These are phyloP conservation scores for Kuschelorhynchus macadamiae DNA, from an alignment of 2,888 invertebrate genomes.

Conservation along the genomic window DNA sequence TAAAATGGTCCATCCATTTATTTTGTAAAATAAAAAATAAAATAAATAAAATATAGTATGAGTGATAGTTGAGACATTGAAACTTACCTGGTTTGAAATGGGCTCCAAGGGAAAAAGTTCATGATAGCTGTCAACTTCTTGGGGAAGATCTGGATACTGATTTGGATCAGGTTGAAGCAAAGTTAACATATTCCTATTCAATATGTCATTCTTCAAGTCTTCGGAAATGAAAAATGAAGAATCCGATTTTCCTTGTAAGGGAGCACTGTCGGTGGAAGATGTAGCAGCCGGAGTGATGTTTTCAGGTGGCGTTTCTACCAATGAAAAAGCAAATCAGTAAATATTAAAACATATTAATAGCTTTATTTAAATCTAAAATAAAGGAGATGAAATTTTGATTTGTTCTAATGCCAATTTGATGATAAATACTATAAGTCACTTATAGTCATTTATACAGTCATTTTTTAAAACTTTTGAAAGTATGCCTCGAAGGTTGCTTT, in stretches of 20 bases:
- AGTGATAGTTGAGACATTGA: too few relatives aligned
- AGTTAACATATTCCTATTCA: slow-evolving; percentile 81
- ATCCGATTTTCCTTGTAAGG: slow-evolving; percentile 70
- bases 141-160: slow-evolving; percentile 77
- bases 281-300: slow-evolving; percentile 1
- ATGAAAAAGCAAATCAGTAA: too few relatives aligned
- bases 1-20: too few relatives aligned
- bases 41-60: too few relatives aligned
- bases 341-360: background rate
- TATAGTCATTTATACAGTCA: too few relatives aligned
- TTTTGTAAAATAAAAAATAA: too few relatives aligned
- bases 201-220: slow-evolving; percentile 83
- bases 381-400: too few relatives aligned
- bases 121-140: slow-evolving; percentile 91
- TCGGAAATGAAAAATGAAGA: slow-evolving; percentile 86
- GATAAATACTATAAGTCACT: too few relatives aligned
- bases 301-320: background rate
- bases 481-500: too few relatives aligned
- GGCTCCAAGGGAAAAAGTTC: slow-evolving; percentile 89
- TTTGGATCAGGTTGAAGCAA: slow-evolving; percentile 82
- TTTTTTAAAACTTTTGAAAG: too few relatives aligned
- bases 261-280: slow-evolving; percentile 43
- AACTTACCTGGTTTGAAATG: slow-evolving; percentile 66
- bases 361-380: too few relatives aligned
- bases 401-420: too few relatives aligned